Evolutionary conservation across 2,113 vertebrate genomes (phyloP), one percentile per base, ranked within the genome.

Genomic region (Pterocles gutturalis): DNA sequence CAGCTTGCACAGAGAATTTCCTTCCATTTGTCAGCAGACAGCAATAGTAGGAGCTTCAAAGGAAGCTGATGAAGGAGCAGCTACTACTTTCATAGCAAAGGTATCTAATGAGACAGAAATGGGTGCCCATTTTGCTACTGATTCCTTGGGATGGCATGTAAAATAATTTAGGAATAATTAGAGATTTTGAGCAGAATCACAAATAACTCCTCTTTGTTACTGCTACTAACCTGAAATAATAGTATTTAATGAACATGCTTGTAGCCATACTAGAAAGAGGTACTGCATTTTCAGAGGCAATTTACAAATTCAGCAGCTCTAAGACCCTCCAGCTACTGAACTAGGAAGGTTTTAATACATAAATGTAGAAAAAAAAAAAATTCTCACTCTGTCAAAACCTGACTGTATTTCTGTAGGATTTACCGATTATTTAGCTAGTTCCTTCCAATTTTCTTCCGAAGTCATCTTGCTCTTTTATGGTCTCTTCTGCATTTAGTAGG

Each of bases 21-120:
- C 76, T 81, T 65, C 88, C 48, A 55, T 71, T 91, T 90, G 60
- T n/a, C 89, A 93, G 94, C 89, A 95, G 61, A 72, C 53, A 87
- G 61, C 72, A 82, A 71, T 28, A 33, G 18, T 1, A 51, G 53
- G 64, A 86, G 64, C 76, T 92, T 69, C 80, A 89, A 83, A 92
- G 61, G 60, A 71, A 91, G 78, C 91, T 73, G 61, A 66, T 72
- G 36, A 64, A 81, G 75, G 22, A 91, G 66, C 54, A 90, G 46
- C 64, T 84, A 16, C 67, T 93, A 82, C 83, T 77, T 80, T 80
- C 87, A 72, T 46, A 78, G 78, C 36, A 29, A 67, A 80, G 51
- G 29, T 46, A 77, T 21, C 61, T 65, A 78, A 87, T 17, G 58
- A 77, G 60, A 71, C 24, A 87, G 60, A 72, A 95, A 60, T 5